Evolutionary conservation across 2,797 vertebrate genomes (phyloP).

Genomic region (Phoxinus dragarum): DNA sequence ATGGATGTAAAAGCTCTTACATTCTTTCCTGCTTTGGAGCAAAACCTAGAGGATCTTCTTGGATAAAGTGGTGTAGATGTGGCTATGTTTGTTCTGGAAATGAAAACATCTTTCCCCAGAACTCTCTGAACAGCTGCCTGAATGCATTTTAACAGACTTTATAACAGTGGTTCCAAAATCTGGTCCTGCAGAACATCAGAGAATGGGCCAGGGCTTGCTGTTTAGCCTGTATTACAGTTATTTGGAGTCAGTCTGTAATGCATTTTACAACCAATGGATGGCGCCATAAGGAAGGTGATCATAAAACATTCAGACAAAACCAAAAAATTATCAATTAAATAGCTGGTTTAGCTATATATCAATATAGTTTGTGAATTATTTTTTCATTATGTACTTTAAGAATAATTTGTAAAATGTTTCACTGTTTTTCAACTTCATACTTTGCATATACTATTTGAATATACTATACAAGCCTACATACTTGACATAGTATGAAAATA

Average conservation of each 20-base stretch:
- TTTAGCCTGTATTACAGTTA: neutral
- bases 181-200: neutral
- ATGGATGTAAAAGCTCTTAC: neutral
- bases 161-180: neutral
- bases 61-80: neutral
- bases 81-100: slow-evolving; percentile 39
- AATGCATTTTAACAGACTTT: neutral
- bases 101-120: slow-evolving; percentile 21
- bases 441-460: too few relatives aligned
- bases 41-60: neutral
- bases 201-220: neutral
- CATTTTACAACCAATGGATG: slow-evolving; percentile 16
- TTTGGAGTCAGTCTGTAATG: neutral
- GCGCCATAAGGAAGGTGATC: slow-evolving; percentile 12
- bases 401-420: neutral
- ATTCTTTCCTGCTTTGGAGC: neutral
- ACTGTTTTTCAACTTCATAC: too few relatives aligned
- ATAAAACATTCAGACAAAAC: neutral
- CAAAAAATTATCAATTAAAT: neutral
- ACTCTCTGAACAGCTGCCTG: slow-evolving; percentile 12
- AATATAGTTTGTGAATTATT: too few relatives aligned
- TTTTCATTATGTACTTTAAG: too few relatives aligned
- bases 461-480: too few relatives aligned
- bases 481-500: neutral
- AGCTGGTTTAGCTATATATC: too few relatives aligned